Evolutionary conservation across 2,888 invertebrate species (phyloP), one percentile per base, ranked within the genome.

Genomic region (Cryptus armator): DNA sequence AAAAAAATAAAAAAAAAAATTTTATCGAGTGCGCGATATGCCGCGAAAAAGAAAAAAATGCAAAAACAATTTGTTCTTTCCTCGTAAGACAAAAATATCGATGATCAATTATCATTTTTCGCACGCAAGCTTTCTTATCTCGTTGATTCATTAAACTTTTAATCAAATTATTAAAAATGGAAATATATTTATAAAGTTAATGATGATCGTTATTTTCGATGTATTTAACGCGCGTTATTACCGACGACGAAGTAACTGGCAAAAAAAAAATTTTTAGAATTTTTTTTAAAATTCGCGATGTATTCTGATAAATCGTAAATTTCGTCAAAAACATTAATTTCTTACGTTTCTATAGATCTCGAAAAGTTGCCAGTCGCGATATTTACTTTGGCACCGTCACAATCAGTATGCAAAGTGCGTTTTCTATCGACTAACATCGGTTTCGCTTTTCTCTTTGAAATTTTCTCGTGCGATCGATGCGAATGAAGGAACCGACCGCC

Each of bases 371-470:
- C 19, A 24, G 4, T 9, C 56, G 56, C 3, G 12, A 56, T 19
- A 24, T 56, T 56, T 56, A 56, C 24, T 56, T 56, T 56, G 56
- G 56, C 56, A 56, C 24, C 19, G 12, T 56, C 56, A 24, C 19
- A 3, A 56, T 56, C 12, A 56, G 10, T 56, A 37, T 37, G 37
- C 6, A 37, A 37, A 5, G 37, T 37, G 37, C 37, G 7, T 37
- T 37, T 37, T 37, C 7, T 9, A 37, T 37, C 37, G 37, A 37
- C 56, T 9, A 24, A 12, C 24, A 56, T 56, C 56, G 53, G 1
- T 56, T 56, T 56, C 24, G 19, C 24, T 24, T 56, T 12, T 19
- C 56, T 24, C 56, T 56, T 56, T 12, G 56, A 19, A 19, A 1
- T 24, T 37, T 37, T 9, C 19, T 12, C 53, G 10, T 4, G 12